Conservation (phyloP, 2,113 vertebrate genomes). For the Tinamus guttatus region DNA sequence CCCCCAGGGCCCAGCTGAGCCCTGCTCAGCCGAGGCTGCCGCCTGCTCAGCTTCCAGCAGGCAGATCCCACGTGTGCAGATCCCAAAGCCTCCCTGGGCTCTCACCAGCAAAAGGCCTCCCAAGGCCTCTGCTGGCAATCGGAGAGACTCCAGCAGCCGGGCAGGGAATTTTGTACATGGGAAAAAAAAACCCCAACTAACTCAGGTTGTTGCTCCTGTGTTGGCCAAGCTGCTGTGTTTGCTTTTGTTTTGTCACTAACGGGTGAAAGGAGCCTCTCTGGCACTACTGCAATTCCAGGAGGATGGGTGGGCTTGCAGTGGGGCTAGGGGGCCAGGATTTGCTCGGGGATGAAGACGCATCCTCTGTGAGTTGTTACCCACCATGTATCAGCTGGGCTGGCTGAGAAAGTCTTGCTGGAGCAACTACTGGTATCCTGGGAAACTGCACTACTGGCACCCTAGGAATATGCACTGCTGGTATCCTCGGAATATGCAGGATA, state of each 20-base stretch:
- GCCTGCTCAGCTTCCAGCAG: conserved; percentile 14
- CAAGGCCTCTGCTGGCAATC: conserved; percentile 5
- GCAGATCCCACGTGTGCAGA: background rate
- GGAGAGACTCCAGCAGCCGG: conserved; percentile 23
- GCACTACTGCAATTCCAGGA: background rate
- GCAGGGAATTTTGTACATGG: conserved; percentile 29
- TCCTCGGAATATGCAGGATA: background rate
- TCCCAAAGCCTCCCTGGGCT: background rate
- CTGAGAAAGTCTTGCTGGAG: background rate
- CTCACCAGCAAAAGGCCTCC: background rate
- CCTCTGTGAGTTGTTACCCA: background rate
- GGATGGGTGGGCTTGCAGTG: background rate
- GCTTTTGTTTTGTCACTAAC: background rate
- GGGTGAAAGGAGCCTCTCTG: background rate
- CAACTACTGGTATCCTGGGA: background rate
- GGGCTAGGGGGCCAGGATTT: background rate
- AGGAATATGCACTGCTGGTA: background rate
- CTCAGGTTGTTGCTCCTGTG: background rate
- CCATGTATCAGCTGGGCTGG: background rate
- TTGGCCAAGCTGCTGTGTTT: background rate
- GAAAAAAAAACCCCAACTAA: conserved; percentile 17
- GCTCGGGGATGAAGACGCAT: background rate
- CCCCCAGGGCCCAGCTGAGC: background rate
- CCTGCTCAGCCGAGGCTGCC: conserved; percentile 1
- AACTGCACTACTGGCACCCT: background rate